phyloP scores from a whole-genome alignment of 2,888 invertebrate species.

The Leuctra nigra region DNA sequence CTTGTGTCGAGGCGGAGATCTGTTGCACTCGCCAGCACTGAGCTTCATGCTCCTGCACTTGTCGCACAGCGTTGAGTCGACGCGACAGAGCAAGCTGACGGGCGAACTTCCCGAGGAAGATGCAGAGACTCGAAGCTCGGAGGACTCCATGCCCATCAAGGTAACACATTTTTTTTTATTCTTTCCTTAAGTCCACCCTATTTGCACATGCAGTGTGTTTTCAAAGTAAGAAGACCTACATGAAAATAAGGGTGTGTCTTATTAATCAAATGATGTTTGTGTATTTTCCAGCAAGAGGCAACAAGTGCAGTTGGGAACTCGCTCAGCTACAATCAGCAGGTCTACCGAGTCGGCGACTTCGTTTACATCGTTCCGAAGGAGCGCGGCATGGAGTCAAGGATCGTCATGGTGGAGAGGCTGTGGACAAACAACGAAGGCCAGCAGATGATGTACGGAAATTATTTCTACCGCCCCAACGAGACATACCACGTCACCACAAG shows the following conservation, averaged over 20 bases:
- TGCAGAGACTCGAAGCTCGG: slow-evolving; percentile 48
- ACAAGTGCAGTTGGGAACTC: slow-evolving; percentile 44
- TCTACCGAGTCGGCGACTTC: slow-evolving; percentile 80
- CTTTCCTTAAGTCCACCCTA: too few species aligned
- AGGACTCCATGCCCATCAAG: slow-evolving; percentile 34
- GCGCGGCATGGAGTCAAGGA: slow-evolving; percentile 61
- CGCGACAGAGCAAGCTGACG: slow-evolving; percentile 66
- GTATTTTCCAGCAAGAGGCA: slow-evolving; percentile 17
- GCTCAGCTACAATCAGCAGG: slow-evolving; percentile 68
- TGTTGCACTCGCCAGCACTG: slow-evolving; percentile 81
- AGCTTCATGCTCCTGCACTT: slow-evolving; percentile 72
- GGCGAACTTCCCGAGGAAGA: slow-evolving; percentile 78
- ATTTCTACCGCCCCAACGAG: slow-evolving; percentile 88
- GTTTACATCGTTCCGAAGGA: slow-evolving; percentile 76
- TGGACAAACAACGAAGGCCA: slow-evolving; percentile 79
- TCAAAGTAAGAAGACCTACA: too few species aligned
- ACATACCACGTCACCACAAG: slow-evolving; percentile 93
- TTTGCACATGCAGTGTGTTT: too few species aligned
- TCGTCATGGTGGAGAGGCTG: slow-evolving; percentile 81
- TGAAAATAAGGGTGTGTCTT: neutral
- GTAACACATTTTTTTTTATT: too few species aligned
- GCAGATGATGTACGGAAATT: slow-evolving; percentile 86
- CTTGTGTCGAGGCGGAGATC: slow-evolving; percentile 69
- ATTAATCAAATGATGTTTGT: too few species aligned
- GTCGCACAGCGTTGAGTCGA: slow-evolving; percentile 63